Conservation (phyloP, 1,140 invertebrate genomes). For the Leucophenga varia region DNA sequence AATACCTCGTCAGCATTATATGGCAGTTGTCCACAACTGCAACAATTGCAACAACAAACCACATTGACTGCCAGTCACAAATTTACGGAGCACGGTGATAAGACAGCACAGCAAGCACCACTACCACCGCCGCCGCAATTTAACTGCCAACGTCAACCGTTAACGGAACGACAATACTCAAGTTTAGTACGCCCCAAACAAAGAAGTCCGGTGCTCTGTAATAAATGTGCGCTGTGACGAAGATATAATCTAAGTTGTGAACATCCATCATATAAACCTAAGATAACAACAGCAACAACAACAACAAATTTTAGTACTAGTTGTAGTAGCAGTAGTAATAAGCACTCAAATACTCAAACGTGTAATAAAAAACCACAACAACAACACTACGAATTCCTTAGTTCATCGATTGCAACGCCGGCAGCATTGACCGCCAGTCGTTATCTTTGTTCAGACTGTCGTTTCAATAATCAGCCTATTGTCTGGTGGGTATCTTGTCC, state of each 20-base stretch:
- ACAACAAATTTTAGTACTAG: background rate
- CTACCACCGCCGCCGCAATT: constrained; percentile 1
- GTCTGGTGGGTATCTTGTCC: constrained; percentile 55
- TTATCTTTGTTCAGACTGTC: constrained; percentile 43
- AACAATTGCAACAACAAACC: constrained; percentile 11
- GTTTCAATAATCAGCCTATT: constrained; percentile 50
- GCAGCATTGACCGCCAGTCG: constrained; percentile 21
- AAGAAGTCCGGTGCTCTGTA: constrained; percentile 41
- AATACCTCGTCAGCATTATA: constrained; percentile 49
- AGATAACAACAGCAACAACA: constrained; percentile 2
- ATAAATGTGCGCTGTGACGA: constrained; percentile 55
- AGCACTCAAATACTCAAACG: too few species aligned
- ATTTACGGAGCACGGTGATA: too few species aligned
- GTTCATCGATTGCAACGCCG: constrained; percentile 9
- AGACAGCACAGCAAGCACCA: background rate
- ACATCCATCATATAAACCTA: constrained; percentile 27
- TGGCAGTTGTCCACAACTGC: constrained; percentile 47
- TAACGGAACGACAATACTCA: constrained; percentile 24
- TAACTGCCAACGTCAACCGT: constrained; percentile 3
- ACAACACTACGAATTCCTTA: background rate
- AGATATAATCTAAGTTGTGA: constrained; percentile 53
- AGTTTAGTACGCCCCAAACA: constrained; percentile 33
- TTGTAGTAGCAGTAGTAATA: background rate
- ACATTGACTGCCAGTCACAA: background rate
- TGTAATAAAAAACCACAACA: too few species aligned